These are phyloP conservation scores for Neoascia interrupta DNA, from an alignment of 2,888 invertebrate species.

Conservation along the genomic window DNA sequence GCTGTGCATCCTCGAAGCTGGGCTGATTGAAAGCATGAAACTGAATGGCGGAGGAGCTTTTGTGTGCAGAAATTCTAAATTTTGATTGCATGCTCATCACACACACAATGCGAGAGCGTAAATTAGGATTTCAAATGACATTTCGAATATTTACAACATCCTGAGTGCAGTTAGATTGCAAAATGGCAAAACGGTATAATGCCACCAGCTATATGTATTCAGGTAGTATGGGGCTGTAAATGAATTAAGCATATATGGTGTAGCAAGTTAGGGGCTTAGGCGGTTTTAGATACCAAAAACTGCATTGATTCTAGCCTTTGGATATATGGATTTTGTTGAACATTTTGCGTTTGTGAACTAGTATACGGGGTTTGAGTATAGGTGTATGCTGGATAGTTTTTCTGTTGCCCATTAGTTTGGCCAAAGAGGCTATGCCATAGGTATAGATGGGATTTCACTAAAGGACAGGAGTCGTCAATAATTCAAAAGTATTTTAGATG, in stretches of 20 bases:
- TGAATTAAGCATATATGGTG: constrained; percentile 47
- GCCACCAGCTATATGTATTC: constrained; percentile 29
- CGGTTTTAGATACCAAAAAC: constrained; percentile 47
- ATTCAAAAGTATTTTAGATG: constrained; percentile 61
- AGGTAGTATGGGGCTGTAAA: constrained; percentile 36
- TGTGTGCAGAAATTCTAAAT: constrained; percentile 60
- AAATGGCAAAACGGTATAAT: constrained; percentile 60
- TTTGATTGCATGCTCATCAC: constrained; percentile 69
- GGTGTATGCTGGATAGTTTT: constrained; percentile 9
- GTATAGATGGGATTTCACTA: no score
- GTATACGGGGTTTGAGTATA: constrained; percentile 38
- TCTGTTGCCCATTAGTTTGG: background rate
- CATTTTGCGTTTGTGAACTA: constrained; percentile 59
- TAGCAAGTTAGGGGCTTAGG: background rate
- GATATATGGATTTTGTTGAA: constrained; percentile 56
- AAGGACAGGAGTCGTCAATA: constrained; percentile 40
- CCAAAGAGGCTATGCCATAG: background rate
- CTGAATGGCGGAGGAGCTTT: background rate
- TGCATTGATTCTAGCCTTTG: constrained; percentile 60
- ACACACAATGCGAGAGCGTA: constrained; percentile 74
- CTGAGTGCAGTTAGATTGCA: constrained; percentile 69
- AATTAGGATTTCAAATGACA: constrained; percentile 80
- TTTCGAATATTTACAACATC: constrained; percentile 79
- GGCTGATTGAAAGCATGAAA: constrained; percentile 62
- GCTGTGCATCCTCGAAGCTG: constrained; percentile 11